Evolutionary conservation across 2,888 invertebrate species (phyloP).

Genomic region (Barypeithes pellucidus): DNA sequence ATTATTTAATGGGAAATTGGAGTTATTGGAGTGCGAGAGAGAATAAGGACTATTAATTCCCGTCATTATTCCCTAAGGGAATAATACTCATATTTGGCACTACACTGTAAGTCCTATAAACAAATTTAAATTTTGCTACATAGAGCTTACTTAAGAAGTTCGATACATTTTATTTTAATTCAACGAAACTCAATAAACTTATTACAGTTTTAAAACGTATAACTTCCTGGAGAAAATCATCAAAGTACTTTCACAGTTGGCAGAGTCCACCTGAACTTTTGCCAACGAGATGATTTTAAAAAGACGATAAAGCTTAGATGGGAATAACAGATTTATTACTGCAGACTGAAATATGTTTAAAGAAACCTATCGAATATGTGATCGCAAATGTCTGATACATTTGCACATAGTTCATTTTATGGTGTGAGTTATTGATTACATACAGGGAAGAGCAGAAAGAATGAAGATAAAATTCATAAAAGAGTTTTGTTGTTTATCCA

Average conservation of each 20-base stretch:
- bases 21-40: too few species aligned
- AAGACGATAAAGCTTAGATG: conserved; percentile 32
- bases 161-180: neutral
- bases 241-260: conserved; percentile 49
- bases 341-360: conserved; percentile 26
- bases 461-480: too few species aligned
- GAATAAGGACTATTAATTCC: too few species aligned
- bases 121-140: too few species aligned
- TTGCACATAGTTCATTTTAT: neutral
- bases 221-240: conserved; percentile 1
- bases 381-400: neutral
- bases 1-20: too few species aligned
- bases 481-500: too few species aligned
- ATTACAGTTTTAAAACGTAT: neutral
- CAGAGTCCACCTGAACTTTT: conserved; percentile 45
- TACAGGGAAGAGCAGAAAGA: too few species aligned
- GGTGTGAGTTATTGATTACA: too few species aligned
- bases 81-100: too few species aligned
- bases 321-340: conserved; percentile 43
- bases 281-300: conserved; percentile 43
- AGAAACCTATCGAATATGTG: neutral
- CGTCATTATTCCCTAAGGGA: too few species aligned
- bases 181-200: neutral
- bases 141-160: too few species aligned
- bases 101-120: too few species aligned